Evolutionary conservation across 2,797 vertebrate species (phyloP).

Genomic region (Karalla daura): DNA sequence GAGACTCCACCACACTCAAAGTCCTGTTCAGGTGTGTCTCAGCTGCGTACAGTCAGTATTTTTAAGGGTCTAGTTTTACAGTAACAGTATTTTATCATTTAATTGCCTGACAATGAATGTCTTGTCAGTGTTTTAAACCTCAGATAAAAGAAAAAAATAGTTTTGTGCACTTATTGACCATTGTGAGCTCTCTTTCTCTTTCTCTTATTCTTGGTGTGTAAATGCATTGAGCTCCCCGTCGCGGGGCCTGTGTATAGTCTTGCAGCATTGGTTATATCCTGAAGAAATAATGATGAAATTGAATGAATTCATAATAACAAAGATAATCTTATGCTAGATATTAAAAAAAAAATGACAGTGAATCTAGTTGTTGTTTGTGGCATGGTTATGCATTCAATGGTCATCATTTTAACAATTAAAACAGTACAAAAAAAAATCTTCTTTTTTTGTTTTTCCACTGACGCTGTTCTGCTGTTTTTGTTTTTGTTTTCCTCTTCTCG

Average conservation of each 20-base stretch:
- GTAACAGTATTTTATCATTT: slow-evolving; percentile 92
- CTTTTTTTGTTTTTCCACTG: slow-evolving; percentile 84
- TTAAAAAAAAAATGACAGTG: slow-evolving; percentile 81
- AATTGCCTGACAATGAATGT: slow-evolving; percentile 93
- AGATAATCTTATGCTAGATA: slow-evolving; percentile 87
- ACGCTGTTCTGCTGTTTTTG: slow-evolving; percentile 88
- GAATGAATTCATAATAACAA: slow-evolving; percentile 73
- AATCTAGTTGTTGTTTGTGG: slow-evolving; percentile 94
- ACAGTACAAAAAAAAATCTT: slow-evolving; percentile 64
- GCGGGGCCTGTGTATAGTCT: slow-evolving; percentile 91
- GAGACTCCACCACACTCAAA: slow-evolving; percentile 56
- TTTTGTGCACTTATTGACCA: slow-evolving; percentile 95
- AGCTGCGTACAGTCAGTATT: slow-evolving; percentile 81
- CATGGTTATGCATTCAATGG: slow-evolving; percentile 98
- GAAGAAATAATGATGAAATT: slow-evolving; percentile 80
- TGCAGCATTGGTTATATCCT: slow-evolving; percentile 92
- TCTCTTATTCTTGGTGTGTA: slow-evolving; percentile 88
- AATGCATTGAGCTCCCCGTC: slow-evolving; percentile 91
- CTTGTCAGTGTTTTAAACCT: slow-evolving; percentile 91
- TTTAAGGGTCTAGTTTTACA: slow-evolving; percentile 96
- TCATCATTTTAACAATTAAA: slow-evolving; percentile 89
- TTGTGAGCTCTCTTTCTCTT: slow-evolving; percentile 85
- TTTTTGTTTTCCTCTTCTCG: slow-evolving; percentile 68
- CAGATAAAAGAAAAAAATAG: slow-evolving; percentile 77
- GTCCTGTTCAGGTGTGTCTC: slow-evolving; percentile 73